phyloP scores from a whole-genome alignment of 2,113 vertebrate species.

The Myiopsitta monachus region DNA sequence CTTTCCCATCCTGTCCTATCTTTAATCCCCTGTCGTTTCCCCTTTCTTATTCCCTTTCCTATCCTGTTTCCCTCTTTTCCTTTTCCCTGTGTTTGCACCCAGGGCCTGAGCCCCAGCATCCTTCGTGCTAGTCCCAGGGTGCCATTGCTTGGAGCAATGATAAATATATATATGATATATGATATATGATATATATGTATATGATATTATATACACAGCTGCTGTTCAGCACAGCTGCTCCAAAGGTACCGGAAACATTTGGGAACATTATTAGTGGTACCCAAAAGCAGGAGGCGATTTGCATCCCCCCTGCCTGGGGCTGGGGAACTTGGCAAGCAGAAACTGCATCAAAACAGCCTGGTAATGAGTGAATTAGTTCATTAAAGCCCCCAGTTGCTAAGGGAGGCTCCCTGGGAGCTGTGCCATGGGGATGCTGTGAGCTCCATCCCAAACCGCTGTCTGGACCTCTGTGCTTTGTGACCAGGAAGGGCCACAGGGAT shows the following conservation, averaged over 20 bases:
- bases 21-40: neutral
- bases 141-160: neutral
- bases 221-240: fast-evolving
- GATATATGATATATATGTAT: too few species aligned
- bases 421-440: neutral
- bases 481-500: fast-evolving
- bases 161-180: too few species aligned
- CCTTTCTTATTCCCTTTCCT: neutral
- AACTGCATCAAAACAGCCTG: neutral
- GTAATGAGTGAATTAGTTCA: neutral
- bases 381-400: neutral
- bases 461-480: neutral
- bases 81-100: neutral
- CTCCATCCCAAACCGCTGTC: neutral
- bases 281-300: neutral
- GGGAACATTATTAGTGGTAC: neutral
- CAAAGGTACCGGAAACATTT: neutral
- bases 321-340: neutral
- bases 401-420: neutral
- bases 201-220: too few species aligned
- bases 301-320: neutral
- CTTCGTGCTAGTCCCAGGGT: neutral
- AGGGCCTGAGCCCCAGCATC: too few species aligned
- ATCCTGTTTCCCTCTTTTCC: neutral
- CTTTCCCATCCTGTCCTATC: neutral